Evolutionary conservation across 2,113 vertebrate species (phyloP), one percentile per base, ranked within the genome.

Genomic region (Redunca redunca): DNA sequence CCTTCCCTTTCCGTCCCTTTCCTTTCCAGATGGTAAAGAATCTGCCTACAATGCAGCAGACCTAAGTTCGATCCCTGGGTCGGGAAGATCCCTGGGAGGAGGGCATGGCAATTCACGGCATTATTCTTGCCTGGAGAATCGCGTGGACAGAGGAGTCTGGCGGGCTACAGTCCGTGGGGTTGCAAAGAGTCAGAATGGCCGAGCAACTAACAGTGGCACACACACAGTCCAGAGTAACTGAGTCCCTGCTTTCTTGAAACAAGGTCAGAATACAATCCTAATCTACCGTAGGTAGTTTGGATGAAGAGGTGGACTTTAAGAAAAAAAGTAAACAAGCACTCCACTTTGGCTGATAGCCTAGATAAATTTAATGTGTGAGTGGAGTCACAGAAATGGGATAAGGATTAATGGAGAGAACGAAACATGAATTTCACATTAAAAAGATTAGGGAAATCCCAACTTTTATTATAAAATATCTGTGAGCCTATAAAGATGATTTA

Each of bases 351-450:
- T 94, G 96, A 98, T 98, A 93, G 97, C 98, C 98, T 97, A 88
- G 96, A 98, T 98, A 98, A 96, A 98, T 97, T 89, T 91, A 97
- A 92, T 82, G 89, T 97, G 93, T 95, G 93, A 98, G 93, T 97
- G 60, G 78, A 98, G 94, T 91, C 85, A 89, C 62, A 93, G 91
- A 97, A 98, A 98, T 88, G 91, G 94, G 87, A 95, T 98, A 94
- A 97, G 96, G 98, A 98, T 98, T 98, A 97, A 98, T 98, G 97
- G 97, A 60, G 91, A 98, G 90, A 97, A 95, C 78, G 97, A 98
- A 98, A 84, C 80, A 3, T 98, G 98, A 36, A 96, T 97, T 77
- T 98, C 93, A 95, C 92, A 97, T 94, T 97, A 90, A 98, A 98
- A 88, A 86, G 48, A 50, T 96, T 97, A 96, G 17, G 30, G 95